Evolutionary conservation across 2,113 vertebrate genomes (phyloP), one percentile per base, ranked within the genome.

Genomic region (Emydocephalus ijimae): DNA sequence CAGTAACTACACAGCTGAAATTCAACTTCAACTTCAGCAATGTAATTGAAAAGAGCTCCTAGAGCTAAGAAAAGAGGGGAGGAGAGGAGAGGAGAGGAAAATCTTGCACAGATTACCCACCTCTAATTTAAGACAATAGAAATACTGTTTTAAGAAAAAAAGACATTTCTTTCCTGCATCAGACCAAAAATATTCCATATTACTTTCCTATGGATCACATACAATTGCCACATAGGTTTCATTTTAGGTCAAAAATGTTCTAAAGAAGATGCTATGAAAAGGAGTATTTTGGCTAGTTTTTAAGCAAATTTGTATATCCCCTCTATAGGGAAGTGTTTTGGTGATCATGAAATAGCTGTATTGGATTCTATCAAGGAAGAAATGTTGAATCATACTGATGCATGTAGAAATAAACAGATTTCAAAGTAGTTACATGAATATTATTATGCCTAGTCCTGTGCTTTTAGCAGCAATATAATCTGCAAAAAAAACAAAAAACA

Each of bases 201-300:
- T 24, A 26, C 0, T 0, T 0, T 26, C 18, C 11, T 34, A 15
- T 10, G 34, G 61, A 15, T 55, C 23, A 54, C 9, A 54, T 88
- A 81, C 10, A 89, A 50, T 57, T 34, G 21, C n/a, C 57, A 64
- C 0, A 39, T 48, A 87, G 3, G 50, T 1, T 81, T 9, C 89
- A 54, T 55, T 94, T 92, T 94, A 56, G 26, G 6, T 45, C 92
- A 87, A 54, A 48, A 69, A 54, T 55, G 21, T 43, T 24, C 74
- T 93, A 64, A 90, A 0, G 74, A 91, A 89, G 55, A 86, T 92
- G 57, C 14, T 90, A 85, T 52, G 91, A 54, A 94, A 64, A 54
- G 45, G 52, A 93, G 91, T 54, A 23, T 48, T 81, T 81, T 43
- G 34, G 7, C 34, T 81, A 43, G 34, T 43, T 81, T 81, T 81